Conservation (phyloP, 2,888 invertebrate species). For the Adelognathus sp. region DNA sequence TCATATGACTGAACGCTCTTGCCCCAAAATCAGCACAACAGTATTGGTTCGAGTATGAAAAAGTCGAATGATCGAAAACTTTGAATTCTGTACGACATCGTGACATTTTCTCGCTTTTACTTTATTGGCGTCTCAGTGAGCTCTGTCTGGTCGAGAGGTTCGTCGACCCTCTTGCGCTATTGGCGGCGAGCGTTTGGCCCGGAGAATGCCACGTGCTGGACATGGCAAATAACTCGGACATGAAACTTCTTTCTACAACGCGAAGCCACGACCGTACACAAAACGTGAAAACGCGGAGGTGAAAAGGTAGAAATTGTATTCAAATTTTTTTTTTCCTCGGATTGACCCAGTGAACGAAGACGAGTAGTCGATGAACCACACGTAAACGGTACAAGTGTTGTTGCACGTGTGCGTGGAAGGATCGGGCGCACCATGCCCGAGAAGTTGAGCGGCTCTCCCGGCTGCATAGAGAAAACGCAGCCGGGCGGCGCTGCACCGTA, state of each 20-base stretch:
- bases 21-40: too few species aligned
- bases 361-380: not conserved
- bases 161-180: conserved; percentile 46
- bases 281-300: conserved; percentile 5
- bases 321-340: conserved; percentile 49
- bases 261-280: conserved; percentile 1
- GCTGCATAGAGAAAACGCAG: conserved; percentile 27
- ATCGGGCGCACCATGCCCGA: conserved; percentile 26
- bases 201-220: conserved; percentile 35
- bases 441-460: not conserved
- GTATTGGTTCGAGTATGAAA: too few species aligned
- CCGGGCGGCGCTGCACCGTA: not conserved
- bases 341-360: conserved; percentile 47
- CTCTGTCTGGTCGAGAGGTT: conserved; percentile 13
- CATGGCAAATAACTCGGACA: not conserved
- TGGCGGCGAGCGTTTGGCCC: conserved; percentile 44
- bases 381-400: not conserved
- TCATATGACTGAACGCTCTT: too few species aligned
- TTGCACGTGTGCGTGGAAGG: not conserved
- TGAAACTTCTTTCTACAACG: not conserved
- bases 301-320: conserved; percentile 53
- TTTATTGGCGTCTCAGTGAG: conserved; percentile 24
- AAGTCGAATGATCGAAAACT: too few species aligned
- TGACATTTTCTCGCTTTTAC: conserved; percentile 46
- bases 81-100: not conserved